Evolutionary conservation across 2,113 vertebrate genomes (phyloP).

Genomic region (Grantiella picta): DNA sequence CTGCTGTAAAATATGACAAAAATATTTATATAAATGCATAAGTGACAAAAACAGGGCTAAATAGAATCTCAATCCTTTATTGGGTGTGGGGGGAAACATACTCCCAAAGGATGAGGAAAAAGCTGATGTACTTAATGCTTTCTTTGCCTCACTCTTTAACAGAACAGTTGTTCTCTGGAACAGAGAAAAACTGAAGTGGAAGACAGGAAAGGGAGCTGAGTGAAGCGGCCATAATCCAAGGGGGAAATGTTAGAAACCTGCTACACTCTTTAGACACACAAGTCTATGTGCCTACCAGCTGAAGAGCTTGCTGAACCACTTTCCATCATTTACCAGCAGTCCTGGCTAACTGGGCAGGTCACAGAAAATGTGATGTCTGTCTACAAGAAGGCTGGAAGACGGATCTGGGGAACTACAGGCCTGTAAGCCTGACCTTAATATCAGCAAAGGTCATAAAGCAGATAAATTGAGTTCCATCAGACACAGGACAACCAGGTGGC

Average conservation of each 20-base stretch:
- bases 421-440: not conserved
- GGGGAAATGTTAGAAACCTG: not conserved
- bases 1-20: not conserved
- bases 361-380: not conserved
- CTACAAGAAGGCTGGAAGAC: not conserved
- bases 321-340: not conserved
- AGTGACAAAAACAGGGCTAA: not conserved
- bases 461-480: not conserved
- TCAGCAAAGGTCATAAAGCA: not conserved
- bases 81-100: not conserved
- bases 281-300: not conserved
- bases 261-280: not conserved
- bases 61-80: not conserved
- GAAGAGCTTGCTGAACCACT: not conserved
- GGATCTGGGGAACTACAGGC: not conserved
- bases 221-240: not conserved
- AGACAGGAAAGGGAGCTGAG: not conserved
- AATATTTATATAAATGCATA: not conserved
- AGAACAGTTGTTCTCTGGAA: not conserved
- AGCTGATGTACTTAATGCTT: not conserved
- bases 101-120: not conserved
- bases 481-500: not conserved
- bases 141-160: not conserved
- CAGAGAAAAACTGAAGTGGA: not conserved
- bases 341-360: not conserved